Evolutionary conservation across 2,888 invertebrate genomes (phyloP).

Genomic region (Scaptomyza polygonia): DNA sequence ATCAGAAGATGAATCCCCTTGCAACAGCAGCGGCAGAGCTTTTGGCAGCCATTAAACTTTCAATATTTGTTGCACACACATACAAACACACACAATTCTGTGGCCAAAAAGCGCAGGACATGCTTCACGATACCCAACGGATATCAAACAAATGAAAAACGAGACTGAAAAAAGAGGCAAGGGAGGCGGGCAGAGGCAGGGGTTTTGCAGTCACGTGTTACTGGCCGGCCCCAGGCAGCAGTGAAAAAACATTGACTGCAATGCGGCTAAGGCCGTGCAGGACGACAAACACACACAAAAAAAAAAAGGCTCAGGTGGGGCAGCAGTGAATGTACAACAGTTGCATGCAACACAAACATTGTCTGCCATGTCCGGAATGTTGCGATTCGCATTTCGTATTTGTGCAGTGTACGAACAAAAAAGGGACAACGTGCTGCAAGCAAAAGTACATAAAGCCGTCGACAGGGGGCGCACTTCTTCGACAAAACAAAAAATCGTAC

Average conservation of each 20-base stretch:
- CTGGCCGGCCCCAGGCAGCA: conserved; percentile 30
- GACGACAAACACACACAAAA: not conserved
- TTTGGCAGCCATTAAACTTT: conserved; percentile 59
- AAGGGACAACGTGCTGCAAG: conserved; percentile 58
- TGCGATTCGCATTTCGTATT: conserved; percentile 28
- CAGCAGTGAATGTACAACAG: conserved; percentile 39
- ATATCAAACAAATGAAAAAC: conserved; percentile 65
- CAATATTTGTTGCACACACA: conserved; percentile 63
- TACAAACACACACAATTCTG: conserved; percentile 36
- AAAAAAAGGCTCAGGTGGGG: conserved; percentile 1
- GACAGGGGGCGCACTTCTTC: conserved; percentile 11
- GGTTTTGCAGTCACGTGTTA: conserved; percentile 69
- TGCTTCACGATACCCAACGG: conserved; percentile 45
- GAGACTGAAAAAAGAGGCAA: not conserved
- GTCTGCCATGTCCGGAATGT: conserved; percentile 41
- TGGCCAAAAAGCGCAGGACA: conserved; percentile 71
- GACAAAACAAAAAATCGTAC: conserved; percentile 25
- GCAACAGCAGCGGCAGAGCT: conserved; percentile 12
- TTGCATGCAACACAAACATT: conserved; percentile 56
- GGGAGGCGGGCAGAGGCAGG: not conserved
- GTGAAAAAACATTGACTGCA: conserved; percentile 71
- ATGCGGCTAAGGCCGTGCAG: conserved; percentile 66
- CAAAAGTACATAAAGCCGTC: conserved; percentile 53
- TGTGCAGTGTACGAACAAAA: conserved; percentile 36
- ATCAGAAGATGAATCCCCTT: conserved; percentile 50